A percentile compares a stretch with the other conserved stretches of the same genome.
Conservation (phyloP, 2,888 invertebrate species). For the Taphrorychus bicolor region DNA sequence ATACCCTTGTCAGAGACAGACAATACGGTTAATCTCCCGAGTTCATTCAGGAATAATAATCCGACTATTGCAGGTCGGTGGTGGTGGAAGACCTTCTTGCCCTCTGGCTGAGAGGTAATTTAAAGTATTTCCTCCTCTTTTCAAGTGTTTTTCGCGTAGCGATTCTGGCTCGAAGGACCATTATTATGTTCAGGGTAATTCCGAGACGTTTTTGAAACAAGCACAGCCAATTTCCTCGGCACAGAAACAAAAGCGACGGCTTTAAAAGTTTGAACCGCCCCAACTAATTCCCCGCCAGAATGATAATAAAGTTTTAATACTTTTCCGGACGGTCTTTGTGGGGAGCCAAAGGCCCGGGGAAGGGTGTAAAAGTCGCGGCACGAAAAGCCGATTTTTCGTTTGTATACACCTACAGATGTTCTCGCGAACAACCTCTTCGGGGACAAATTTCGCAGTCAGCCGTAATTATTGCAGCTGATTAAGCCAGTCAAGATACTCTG, state of each 20-base stretch:
- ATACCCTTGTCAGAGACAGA: slow-evolving; percentile 32
- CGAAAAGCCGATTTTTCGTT: slow-evolving; percentile 1
- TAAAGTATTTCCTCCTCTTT: not conserved
- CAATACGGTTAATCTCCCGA: slow-evolving; percentile 28
- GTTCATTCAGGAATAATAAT: slow-evolving; percentile 34
- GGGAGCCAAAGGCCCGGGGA: slow-evolving; percentile 16
- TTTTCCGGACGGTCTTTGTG: slow-evolving; percentile 23
- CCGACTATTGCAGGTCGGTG: too few species aligned
- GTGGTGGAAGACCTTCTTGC: not conserved
- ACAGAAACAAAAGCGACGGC: not conserved
- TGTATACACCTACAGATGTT: not conserved
- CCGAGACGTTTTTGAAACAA: not conserved
- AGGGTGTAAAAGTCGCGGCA: slow-evolving; percentile 20
- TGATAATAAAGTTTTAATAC: slow-evolving; percentile 29
- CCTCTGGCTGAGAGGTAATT: not conserved
- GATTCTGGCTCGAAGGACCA: not conserved
- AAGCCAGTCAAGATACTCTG: not conserved
- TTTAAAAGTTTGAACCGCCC: not conserved
- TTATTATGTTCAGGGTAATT: not conserved
- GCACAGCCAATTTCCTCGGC: not conserved
- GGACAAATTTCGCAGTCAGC: not conserved
- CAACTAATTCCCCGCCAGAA: not conserved
- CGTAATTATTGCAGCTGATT: slow-evolving; percentile 1
- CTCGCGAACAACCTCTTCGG: not conserved
- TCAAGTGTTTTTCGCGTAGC: too few species aligned